Conservation (phyloP, 2,888 invertebrate species). For the Drosophila sordidapex region DNA sequence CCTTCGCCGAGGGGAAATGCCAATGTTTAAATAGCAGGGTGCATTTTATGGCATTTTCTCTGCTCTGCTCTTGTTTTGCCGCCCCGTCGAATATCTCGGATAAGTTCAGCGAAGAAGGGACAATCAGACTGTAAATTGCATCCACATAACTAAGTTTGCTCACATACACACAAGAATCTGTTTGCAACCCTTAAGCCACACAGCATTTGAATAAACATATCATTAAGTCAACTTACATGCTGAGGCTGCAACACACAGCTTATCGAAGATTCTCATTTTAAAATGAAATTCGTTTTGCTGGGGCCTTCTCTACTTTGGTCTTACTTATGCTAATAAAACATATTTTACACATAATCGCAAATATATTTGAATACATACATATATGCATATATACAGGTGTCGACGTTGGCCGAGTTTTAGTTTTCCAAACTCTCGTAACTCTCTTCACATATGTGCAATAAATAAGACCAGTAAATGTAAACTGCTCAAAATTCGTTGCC, state of each 20-base stretch:
- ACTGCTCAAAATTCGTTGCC: background rate
- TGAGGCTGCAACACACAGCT: background rate
- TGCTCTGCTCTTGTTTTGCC: conserved; percentile 32
- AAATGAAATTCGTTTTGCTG: background rate
- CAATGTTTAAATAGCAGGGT: conserved; percentile 73
- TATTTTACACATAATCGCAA: background rate
- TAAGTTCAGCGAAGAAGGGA: conserved; percentile 30
- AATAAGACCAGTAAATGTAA: background rate
- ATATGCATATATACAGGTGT: background rate
- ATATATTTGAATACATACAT: background rate
- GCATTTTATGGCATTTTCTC: conserved; percentile 60
- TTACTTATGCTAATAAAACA: too few relatives aligned
- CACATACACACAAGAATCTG: conserved; percentile 7
- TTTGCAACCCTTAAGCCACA: conserved; percentile 48
- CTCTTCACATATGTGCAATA: background rate
- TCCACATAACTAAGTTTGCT: conserved; percentile 1
- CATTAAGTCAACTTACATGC: conserved; percentile 7
- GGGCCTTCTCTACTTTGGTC: background rate
- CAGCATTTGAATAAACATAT: conserved; percentile 36
- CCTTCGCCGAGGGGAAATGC: conserved; percentile 70
- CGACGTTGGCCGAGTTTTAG: too few relatives aligned
- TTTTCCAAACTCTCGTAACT: background rate
- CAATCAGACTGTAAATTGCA: conserved; percentile 7
- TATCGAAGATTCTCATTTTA: background rate
- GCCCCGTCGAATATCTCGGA: conserved; percentile 15